Percentiles rank a stretch among this genome's conserved stretches.
Conservation (phyloP, 2,888 invertebrate genomes). For the Caradrina kadenii region DNA sequence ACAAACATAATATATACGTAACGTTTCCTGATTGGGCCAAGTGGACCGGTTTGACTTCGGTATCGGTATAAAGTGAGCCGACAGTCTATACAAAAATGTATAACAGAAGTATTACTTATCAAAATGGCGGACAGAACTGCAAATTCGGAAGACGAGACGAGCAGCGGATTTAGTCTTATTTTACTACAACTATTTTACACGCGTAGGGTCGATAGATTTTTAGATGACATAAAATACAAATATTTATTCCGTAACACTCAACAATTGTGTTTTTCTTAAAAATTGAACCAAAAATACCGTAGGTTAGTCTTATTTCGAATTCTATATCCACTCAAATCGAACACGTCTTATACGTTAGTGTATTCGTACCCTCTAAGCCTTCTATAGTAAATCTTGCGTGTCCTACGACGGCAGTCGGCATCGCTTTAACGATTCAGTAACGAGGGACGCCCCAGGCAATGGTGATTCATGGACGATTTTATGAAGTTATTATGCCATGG, state of each 20-base stretch:
- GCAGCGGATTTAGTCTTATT: neutral
- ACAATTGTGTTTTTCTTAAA: too few relatives aligned
- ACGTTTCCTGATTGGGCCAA: constrained; percentile 69
- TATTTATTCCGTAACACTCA: too few relatives aligned
- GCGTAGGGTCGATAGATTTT: too few relatives aligned
- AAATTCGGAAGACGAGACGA: neutral
- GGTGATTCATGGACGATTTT: constrained; percentile 70
- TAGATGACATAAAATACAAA: too few relatives aligned
- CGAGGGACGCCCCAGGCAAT: constrained; percentile 68
- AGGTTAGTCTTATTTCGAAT: too few relatives aligned
- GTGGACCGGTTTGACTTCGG: constrained; percentile 64
- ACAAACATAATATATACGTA: constrained; percentile 58
- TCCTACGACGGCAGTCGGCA: constrained; percentile 41
- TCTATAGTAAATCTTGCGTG: constrained; percentile 12
- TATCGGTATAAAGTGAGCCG: constrained; percentile 54
- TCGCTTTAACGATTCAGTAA: constrained; percentile 69
- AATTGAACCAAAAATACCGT: too few relatives aligned
- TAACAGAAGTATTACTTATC: constrained; percentile 31
- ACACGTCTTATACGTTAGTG: too few relatives aligned
- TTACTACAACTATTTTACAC: too few relatives aligned
- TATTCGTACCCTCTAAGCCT: constrained; percentile 8
- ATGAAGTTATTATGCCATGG: constrained; percentile 64
- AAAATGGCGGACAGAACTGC: neutral
- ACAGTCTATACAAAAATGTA: constrained; percentile 17
- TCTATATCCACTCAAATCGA: too few relatives aligned